Base-by-base conservation (phyloP, 2,888 invertebrate species). In the Synanthedon myopaeformis region DNA sequence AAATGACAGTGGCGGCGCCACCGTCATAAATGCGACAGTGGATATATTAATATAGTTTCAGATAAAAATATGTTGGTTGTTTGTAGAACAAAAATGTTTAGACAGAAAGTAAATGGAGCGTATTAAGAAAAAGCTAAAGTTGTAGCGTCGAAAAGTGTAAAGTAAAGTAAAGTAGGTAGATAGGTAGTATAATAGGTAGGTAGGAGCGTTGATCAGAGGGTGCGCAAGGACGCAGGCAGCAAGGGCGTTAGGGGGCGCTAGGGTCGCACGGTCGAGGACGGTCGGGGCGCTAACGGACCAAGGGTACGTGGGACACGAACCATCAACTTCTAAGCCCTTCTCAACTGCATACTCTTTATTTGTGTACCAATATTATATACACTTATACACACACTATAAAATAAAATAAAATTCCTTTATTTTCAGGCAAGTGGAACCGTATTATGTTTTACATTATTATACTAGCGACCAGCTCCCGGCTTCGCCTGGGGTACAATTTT, bases 191-290 rank as follows among this genome's bases (percentile, higher is more conserved):
- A 57, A 57, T 57, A 54, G 59, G 52, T 53, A 53, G 51, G 28
- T 52, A 35, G 35, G 17, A 10, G 19, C 55, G 59, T 54, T 5
- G 17, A 49, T 35, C 28, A 57, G 66, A 74, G 74, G 75, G 79
- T 77, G 75, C 70, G 73, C 76, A 79, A 80, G 79, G 81, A 67
- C 78, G 75, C 60, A 64, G 69, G 35, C 78, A 78, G 74, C 79
- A 66, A 70, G 69, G 74, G 70, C 62, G 75, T 82, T 79, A 72
- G 75, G 74, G 63, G 59, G 64, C 60, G 63, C 59, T 56, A 61
- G 68, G 75, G 76, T 67, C 75, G 72, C 56, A 62, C 62, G 78
- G 78, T 67, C 70, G 74, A 49, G 49, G 49, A 17, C 49, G 14
- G 49, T 14, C 49, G 23, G 49, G 49, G 23, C 49, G 23, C 49